Evolutionary conservation across 1,140 invertebrate genomes (phyloP), one percentile per base, ranked within the genome.

Genomic region (Branchinecta lindahli): DNA sequence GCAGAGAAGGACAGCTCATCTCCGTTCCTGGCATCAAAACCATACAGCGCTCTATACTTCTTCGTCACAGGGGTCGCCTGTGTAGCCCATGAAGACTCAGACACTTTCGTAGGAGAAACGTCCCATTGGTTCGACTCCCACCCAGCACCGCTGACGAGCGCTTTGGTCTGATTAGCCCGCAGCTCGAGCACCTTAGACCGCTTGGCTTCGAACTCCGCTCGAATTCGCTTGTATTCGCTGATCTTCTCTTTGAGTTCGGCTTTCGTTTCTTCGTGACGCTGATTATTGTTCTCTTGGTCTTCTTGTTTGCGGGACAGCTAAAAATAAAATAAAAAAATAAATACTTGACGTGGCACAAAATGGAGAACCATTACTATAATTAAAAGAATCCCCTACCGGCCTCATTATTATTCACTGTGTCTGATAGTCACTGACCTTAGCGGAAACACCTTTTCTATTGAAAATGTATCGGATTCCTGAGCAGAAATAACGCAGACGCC

Each of bases 1-100:
- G 93, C 91, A 80, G 92, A 87, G 73, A 99, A 88, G 33, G 89
- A 90, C 44, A 99, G 85, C 80, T 99, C 96, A 80, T 99, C 96
- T 8, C 84, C 82, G 77, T 94, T 96, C 72, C 94, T 82, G 0
- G 94, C 91, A 67, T 87, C 87, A 82, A 98, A 99, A 77, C 94
- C 91, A 77, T 94, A 99, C 7, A 98, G 81, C 10, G 92, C 94
- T 71, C 91, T 84, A 79, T 94, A 97, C 77, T 87, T 88, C 8
- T 83, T 82, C 18, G 82, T 81, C n/a, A 66, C 72, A 12, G 81
- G 83, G 18, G 80, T 68, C 8, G 66, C 77, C 15, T 78, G 76
- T 47, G 78, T 76, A 21, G 76, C 52, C 12, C 12, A 61, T 15
- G 12, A n/a, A 67, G 67, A 15, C 15, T 67, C 12, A 15, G 20